phyloP scores from a whole-genome alignment of 2,888 invertebrate species.

The Charanyca ferruginea region DNA sequence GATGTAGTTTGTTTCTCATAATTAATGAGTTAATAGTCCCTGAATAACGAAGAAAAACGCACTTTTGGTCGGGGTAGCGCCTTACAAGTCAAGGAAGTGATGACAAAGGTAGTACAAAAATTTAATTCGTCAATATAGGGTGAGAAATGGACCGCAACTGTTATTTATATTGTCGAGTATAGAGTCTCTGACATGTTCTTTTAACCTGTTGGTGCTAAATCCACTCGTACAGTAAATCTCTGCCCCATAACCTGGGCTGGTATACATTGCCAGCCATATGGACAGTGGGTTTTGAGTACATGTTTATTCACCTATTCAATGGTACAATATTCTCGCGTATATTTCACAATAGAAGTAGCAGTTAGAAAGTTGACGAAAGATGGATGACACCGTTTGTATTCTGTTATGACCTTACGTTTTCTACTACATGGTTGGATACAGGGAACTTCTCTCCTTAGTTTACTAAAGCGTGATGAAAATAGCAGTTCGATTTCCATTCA shows the following conservation, averaged over 20 bases:
- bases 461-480: constrained; percentile 1
- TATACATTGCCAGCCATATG: constrained; percentile 79
- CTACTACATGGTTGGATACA: constrained; percentile 41
- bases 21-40: too few species aligned
- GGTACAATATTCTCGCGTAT: not conserved
- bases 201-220: constrained; percentile 88
- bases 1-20: too few species aligned
- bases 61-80: too few species aligned
- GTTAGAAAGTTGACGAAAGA: not conserved
- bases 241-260: constrained; percentile 82
- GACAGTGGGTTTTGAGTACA: constrained; percentile 83
- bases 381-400: constrained; percentile 18
- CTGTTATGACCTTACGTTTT: constrained; percentile 20
- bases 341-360: not conserved
- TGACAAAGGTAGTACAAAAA: not conserved
- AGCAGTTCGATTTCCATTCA: not conserved
- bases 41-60: too few species aligned
- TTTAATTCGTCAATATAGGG: not conserved
- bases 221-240: constrained; percentile 84
- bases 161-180: constrained; percentile 79
- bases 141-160: too few species aligned
- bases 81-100: too few species aligned
- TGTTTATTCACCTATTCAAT: not conserved
- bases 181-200: constrained; percentile 85
- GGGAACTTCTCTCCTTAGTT: constrained; percentile 32